Base-by-base conservation (phyloP, 2,888 invertebrate species). In the Epistrophe eligans region DNA sequence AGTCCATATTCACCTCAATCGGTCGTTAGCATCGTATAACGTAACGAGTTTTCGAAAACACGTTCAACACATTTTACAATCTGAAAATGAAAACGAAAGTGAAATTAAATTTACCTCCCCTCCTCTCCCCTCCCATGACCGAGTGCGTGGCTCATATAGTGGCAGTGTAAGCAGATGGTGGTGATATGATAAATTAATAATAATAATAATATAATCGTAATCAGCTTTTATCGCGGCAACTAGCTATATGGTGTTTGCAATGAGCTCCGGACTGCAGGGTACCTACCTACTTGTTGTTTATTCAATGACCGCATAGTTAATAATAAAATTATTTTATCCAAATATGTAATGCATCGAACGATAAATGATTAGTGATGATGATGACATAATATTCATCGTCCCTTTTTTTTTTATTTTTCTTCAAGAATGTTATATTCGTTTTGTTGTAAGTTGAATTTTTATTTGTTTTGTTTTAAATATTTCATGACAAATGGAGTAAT, bases 41-140 rank as follows among this genome's bases (percentile, higher is more conserved):
- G 19, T 83, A 83, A 87, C 83, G 50, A 87, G 87, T 83, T 76
- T 72, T 28, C n/a, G 50, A 70, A 28, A 80, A 77, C 74, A 62
- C 57, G 55, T 70, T 38, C 52, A 40, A 55, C 62, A 71, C 52
- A 48, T 52, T 64, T 81, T 67, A 48, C 60, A 70, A 11, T 35
- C 17, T 70, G 52, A 70, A 62, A 72, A 32, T 80, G 80, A 80
- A 81, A 84, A 77, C 67, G 77, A 85, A 85, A 85, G 85, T 85
- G 85, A 85, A 85, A 85, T 85, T 82, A 64, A 67, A 72, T 67
- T 73, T 17, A 50, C 58, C 7, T 9, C 76, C 66, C 66, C 43
- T 64, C 76, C 66, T 58, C 43, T 64, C 48, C 45, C 13, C 13
- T 35, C 52, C 19, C 38, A 6, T 66, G 24, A 2, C 17, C 17